These are phyloP conservation scores for Leptocoma aspasia DNA, from an alignment of 2,113 vertebrate genomes.

Conservation along the genomic window DNA sequence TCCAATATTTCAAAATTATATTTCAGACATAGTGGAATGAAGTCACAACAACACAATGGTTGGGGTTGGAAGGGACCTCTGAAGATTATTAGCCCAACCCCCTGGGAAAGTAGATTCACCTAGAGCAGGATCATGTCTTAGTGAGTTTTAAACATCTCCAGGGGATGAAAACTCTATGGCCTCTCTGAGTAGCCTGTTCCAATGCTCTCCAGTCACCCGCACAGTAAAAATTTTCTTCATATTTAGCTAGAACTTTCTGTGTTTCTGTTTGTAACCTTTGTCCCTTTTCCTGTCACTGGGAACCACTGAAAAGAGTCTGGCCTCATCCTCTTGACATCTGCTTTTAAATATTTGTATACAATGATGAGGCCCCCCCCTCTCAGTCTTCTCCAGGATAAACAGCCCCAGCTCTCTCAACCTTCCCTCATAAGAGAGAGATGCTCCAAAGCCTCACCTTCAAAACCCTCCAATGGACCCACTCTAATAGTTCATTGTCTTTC, in stretches of 20 bases:
- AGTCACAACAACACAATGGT: background rate
- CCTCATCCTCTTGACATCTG: rapidly evolving
- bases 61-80: background rate
- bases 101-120: background rate
- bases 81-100: background rate
- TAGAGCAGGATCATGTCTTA: background rate
- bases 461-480: background rate
- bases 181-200: background rate
- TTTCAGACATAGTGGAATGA: background rate
- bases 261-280: background rate
- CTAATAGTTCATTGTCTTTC: background rate
- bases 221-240: background rate
- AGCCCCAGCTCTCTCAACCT: background rate
- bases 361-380: background rate
- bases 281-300: background rate
- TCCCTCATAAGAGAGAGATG: background rate
- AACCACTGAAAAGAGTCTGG: background rate
- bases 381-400: background rate
- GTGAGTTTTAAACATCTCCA: background rate
- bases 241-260: background rate
- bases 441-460: background rate
- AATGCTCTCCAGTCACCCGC: background rate
- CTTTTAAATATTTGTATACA: background rate
- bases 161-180: background rate
- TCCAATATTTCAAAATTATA: background rate